Base-by-base conservation (phyloP, 2,113 vertebrate species). In the Progne subis region DNA sequence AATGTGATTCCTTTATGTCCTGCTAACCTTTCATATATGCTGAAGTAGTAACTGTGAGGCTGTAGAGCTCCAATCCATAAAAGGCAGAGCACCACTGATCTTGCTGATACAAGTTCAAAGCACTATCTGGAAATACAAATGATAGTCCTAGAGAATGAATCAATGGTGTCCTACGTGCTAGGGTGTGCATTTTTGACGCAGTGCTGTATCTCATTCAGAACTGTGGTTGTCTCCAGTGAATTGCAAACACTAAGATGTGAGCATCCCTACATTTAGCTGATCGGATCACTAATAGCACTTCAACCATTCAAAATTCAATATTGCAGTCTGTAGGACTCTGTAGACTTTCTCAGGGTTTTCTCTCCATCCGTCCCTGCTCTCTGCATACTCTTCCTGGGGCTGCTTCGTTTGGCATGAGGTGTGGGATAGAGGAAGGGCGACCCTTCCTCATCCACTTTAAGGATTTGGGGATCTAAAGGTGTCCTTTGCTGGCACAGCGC, bases 11-110 rank as follows among this genome's bases (percentile, higher is more conserved):
- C 41, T 79, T 86, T 76, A 12, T 41, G 72, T 56, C 47, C 65
- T 75, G 52, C 20, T 84, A 41, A 32, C 55, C 61, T 93, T 76
- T 86, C 64, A 25, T 56, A 44, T 56, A 76, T 91, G 63, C 86
- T 74, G 75, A 74, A 86, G 44, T 37, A 88, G 69, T 70, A 78
- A 37, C 56, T 0, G 13, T 32, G 71, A 76, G 87, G 50, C 59
- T 3, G 8, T 32, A 57, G 72, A 63, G 34, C 32, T 82, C 74
- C 19, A 47, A 74, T 39, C 68, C 24, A 60, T 86, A 56, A 92
- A 87, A 93, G 70, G 63, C 77, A 70, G 49, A 70, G 49, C 15
- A 14, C 50, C 93, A 94, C 96, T 86, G 95, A 93, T 96, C 80
- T 75, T 70, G 57, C 59, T 43, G 75, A 37, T 43, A 28, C 3